These are phyloP conservation scores for Holothuria scabra DNA, from an alignment of 53 echinoderm and acorn worm genomes.

Conservation along the genomic window DNA sequence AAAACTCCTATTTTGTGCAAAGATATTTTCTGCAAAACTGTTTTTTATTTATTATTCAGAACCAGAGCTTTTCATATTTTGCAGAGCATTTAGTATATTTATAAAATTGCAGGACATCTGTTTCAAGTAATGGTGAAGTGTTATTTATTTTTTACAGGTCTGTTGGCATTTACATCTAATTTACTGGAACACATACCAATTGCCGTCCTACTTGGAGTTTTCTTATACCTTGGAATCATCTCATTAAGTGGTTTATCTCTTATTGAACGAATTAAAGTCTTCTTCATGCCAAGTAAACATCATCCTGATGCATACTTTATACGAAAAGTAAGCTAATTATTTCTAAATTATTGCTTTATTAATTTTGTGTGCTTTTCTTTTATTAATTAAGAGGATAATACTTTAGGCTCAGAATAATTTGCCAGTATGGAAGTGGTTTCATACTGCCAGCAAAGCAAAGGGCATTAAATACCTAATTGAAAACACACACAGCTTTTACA, in stretches of 20 bases:
- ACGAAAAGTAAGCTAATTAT: slow-evolving; percentile 69
- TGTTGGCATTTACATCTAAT: slow-evolving; percentile 79
- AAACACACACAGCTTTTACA: too few relatives aligned
- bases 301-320: slow-evolving; percentile 92
- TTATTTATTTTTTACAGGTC: slow-evolving; percentile 54
- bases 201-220: slow-evolving; percentile 96
- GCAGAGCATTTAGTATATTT: too few relatives aligned
- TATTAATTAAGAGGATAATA: neutral
- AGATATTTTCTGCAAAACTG: too few relatives aligned
- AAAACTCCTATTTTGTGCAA: too few relatives aligned
- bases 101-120: too few relatives aligned
- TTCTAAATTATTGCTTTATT: neutral
- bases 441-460: too few relatives aligned
- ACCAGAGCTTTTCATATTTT: too few relatives aligned
- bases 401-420: too few relatives aligned
- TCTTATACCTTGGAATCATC: slow-evolving; percentile 88
- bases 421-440: too few relatives aligned
- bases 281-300: slow-evolving; percentile 99
- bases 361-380: neutral
- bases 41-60: too few relatives aligned
- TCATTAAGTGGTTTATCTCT: slow-evolving; percentile 93
- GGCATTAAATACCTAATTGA: too few relatives aligned
- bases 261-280: slow-evolving; percentile 84
- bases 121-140: too few relatives aligned
- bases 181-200: slow-evolving; percentile 91